These are phyloP conservation scores for Pasiphila rectangulata DNA, from an alignment of 2,888 invertebrate species.

Conservation along the genomic window DNA sequence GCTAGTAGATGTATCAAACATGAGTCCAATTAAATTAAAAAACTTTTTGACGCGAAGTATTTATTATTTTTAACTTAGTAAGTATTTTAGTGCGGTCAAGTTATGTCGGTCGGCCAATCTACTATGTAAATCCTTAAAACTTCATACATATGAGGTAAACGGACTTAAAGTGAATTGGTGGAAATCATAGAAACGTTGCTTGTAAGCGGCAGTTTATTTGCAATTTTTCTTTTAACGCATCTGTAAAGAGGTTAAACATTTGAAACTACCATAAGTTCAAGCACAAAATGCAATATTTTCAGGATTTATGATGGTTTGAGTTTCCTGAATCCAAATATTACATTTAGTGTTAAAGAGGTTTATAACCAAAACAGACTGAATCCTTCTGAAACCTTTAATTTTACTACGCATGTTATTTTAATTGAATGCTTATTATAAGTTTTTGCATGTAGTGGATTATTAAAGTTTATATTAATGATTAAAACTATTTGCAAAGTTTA, in stretches of 20 bases:
- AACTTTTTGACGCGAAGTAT: no score
- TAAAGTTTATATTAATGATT: neutral
- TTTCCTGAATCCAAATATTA: no score
- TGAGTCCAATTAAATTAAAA: no score
- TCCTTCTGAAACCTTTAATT: conserved; percentile 36
- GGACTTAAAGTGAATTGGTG: conserved; percentile 6
- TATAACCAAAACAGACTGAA: conserved; percentile 33
- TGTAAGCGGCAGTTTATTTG: conserved; percentile 15
- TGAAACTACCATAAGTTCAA: no score
- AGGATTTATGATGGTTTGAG: no score
- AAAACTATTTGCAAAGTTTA: no score
- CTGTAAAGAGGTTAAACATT: no score
- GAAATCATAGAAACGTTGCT: conserved; percentile 11
- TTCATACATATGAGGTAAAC: neutral
- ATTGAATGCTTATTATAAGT: neutral
- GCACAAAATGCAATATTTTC: no score
- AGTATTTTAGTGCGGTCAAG: neutral
- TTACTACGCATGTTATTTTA: conserved; percentile 27
- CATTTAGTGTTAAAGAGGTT: neutral
- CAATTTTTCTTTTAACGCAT: conserved; percentile 7
- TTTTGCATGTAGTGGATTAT: neutral
- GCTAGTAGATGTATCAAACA: no score
- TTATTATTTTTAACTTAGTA: no score
- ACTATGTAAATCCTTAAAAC: neutral
- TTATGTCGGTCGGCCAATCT: no score